phyloP scores from a whole-genome alignment of 2,888 invertebrate species.

The Andrena haemorrhoa region DNA sequence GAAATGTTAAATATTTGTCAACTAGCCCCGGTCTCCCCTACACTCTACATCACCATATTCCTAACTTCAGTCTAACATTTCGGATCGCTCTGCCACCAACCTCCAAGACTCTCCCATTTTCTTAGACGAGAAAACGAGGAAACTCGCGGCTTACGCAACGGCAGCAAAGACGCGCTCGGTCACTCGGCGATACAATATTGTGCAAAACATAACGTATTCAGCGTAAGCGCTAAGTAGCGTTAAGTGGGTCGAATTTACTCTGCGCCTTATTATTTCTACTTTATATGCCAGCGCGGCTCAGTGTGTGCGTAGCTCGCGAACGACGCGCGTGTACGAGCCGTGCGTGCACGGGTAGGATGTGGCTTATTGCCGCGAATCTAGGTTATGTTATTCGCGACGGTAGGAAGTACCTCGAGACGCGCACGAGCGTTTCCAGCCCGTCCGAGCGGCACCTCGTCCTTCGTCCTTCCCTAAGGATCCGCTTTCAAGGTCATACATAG shows the following conservation, averaged over 20 bases:
- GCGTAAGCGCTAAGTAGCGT: conserved; percentile 83
- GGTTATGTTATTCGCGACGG: conserved; percentile 80
- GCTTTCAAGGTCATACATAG: neutral
- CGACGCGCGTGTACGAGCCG: conserved; percentile 37
- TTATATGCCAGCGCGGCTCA: conserved; percentile 76
- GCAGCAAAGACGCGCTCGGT: conserved; percentile 53
- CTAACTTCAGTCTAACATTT: too few species aligned
- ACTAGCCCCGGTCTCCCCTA: too few species aligned
- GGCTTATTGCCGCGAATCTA: conserved; percentile 83
- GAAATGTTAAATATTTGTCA: too few species aligned
- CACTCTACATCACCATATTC: too few species aligned
- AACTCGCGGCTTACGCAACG: conserved; percentile 59
- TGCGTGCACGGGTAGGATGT: conserved; percentile 78
- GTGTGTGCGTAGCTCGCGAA: conserved; percentile 51
- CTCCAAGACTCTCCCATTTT: neutral
- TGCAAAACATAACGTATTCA: conserved; percentile 84
- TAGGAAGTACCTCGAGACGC: conserved; percentile 65
- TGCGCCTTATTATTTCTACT: conserved; percentile 82
- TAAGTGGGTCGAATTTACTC: conserved; percentile 85
- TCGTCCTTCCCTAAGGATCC: neutral
- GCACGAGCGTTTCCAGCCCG: conserved; percentile 8
- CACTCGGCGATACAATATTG: conserved; percentile 79
- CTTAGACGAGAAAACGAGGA: neutral
- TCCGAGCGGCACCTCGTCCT: conserved; percentile 7
- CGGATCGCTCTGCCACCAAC: too few species aligned